Percentiles rank a stretch among this genome's conserved stretches.
These are phyloP conservation scores for Diarsia rubi DNA, from an alignment of 2,888 invertebrate species.

Conservation along the genomic window DNA sequence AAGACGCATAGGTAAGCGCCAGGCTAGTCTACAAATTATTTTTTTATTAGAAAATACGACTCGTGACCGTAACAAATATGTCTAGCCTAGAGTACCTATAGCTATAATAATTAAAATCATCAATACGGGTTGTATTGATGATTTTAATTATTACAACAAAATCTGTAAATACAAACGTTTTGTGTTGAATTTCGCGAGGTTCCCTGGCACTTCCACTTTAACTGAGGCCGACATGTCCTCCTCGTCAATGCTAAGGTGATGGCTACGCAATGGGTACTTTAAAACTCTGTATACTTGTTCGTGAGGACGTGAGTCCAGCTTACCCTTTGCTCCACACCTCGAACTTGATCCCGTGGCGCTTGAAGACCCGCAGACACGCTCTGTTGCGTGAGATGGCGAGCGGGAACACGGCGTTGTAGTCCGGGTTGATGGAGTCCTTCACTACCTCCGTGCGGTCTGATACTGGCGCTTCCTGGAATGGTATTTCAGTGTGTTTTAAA, in stretches of 20 bases:
- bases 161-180: too few species aligned
- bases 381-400: conserved; percentile 95
- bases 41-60: too few species aligned
- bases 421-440: conserved; percentile 96
- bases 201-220: too few species aligned
- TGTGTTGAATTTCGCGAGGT: background rate
- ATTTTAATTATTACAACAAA: too few species aligned
- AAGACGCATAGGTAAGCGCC: too few species aligned
- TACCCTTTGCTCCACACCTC: conserved; percentile 98
- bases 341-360: conserved; percentile 96
- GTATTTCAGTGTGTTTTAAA: background rate
- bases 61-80: too few species aligned
- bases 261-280: background rate
- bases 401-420: conserved; percentile 95
- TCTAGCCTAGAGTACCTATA: too few species aligned
- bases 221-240: too few species aligned
- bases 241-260: background rate
- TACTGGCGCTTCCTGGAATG: conserved; percentile 92
- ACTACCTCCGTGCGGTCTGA: conserved; percentile 94
- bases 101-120: too few species aligned
- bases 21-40: too few species aligned
- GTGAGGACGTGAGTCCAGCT: conserved; percentile 76
- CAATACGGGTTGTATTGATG: too few species aligned
- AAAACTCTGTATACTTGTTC: background rate
- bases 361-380: conserved; percentile 96